These are phyloP conservation scores for Caenorhabditis sp. DNA, from an alignment of 2,888 invertebrate genomes.

Conservation along the genomic window DNA sequence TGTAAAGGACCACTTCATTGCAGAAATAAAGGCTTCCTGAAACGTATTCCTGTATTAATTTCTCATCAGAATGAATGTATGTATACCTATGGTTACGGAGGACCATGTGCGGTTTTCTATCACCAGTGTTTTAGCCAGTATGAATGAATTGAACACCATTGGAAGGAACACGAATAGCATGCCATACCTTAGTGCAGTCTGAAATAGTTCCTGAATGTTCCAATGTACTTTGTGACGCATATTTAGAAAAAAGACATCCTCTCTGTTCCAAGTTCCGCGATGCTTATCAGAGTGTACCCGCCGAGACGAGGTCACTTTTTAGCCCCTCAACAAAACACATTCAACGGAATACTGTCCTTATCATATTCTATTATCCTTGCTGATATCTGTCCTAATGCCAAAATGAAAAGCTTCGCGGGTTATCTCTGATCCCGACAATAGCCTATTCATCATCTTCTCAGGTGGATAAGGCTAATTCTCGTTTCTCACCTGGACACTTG, in stretches of 20 bases:
- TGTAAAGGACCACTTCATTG: slow-evolving; percentile 43
- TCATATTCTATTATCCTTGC: slow-evolving; percentile 13
- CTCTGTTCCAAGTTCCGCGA: neutral
- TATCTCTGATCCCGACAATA: slow-evolving; percentile 42
- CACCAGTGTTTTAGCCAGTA: slow-evolving; percentile 32
- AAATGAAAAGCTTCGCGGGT: slow-evolving; percentile 3
- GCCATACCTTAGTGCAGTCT: slow-evolving; percentile 54
- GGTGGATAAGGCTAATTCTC: neutral
- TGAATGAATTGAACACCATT: slow-evolving; percentile 39
- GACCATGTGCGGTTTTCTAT: slow-evolving; percentile 33
- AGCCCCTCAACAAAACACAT: slow-evolving; percentile 27
- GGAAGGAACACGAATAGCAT: slow-evolving; percentile 44
- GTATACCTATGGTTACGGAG: slow-evolving; percentile 38
- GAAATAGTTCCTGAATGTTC: neutral
- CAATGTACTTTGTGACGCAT: neutral
- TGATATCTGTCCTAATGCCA: slow-evolving; percentile 26
- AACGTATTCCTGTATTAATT: neutral
- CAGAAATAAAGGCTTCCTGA: slow-evolving; percentile 45
- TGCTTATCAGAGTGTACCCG: slow-evolving; percentile 17
- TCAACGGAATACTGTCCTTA: neutral
- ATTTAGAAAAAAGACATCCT: neutral
- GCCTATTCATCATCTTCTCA: slow-evolving; percentile 11
- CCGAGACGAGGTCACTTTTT: slow-evolving; percentile 9
- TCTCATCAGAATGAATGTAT: too few relatives aligned
- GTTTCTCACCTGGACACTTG: slow-evolving; percentile 63